These are phyloP conservation scores for Omphaloscelis lunosa DNA, from an alignment of 2,888 invertebrate species.

Conservation along the genomic window DNA sequence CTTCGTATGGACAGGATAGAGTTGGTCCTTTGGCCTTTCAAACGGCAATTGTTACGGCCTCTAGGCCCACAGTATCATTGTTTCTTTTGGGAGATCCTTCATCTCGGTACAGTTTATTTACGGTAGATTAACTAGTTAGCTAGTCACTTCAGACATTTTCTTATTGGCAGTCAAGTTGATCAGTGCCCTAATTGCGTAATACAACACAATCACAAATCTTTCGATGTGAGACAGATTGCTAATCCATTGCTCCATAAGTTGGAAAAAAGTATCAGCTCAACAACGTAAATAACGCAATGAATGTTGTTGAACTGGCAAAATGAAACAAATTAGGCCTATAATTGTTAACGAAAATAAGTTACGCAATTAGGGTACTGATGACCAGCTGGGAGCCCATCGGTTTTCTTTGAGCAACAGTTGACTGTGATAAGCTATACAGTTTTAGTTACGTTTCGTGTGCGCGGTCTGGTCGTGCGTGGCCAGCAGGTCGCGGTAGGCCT, in stretches of 20 bases:
- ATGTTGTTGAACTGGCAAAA: too few relatives aligned
- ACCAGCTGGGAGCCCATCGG: not conserved
- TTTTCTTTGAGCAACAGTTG: not conserved
- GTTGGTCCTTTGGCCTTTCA: not conserved
- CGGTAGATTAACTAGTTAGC: not conserved
- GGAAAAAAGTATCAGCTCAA: too few relatives aligned
- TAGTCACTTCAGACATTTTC: not conserved
- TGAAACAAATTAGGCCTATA: too few relatives aligned
- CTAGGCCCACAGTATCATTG: too few relatives aligned
- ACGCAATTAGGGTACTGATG: too few relatives aligned
- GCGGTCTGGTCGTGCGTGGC: constrained; percentile 92
- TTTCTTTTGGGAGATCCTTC: not conserved
- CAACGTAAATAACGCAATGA: too few relatives aligned
- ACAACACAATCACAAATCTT: too few relatives aligned
- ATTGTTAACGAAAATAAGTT: too few relatives aligned
- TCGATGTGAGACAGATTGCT: too few relatives aligned
- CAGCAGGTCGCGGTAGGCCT: constrained; percentile 94
- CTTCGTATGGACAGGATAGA: not conserved
- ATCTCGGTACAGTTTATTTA: not conserved
- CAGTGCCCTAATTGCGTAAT: too few relatives aligned
- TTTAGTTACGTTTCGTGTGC: constrained; percentile 74
- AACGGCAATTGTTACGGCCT: not conserved
- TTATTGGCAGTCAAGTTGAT: not conserved
- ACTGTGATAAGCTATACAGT: not conserved
- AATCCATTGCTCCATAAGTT: too few relatives aligned